Conservation (phyloP, 1,140 invertebrate genomes). For the Penaeus vannamei region DNA sequence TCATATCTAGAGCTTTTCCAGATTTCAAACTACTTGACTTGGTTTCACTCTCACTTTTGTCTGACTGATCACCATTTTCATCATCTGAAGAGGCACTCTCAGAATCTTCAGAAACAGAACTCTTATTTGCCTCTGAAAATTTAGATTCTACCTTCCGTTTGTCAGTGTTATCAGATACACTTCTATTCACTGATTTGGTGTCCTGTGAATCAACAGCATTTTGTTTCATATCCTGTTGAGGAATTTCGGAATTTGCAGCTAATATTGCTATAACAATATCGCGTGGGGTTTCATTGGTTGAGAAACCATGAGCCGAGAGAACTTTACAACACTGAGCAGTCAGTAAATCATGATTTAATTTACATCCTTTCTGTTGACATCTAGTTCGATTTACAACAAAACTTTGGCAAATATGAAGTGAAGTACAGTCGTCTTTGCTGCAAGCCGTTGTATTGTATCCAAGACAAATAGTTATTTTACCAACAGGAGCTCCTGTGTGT, state of each 20-base stretch:
- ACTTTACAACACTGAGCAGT: neutral
- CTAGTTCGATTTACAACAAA: neutral
- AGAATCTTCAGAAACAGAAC: neutral
- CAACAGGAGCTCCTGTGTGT: neutral
- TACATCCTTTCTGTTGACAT: neutral
- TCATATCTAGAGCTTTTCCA: neutral
- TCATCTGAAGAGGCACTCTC: neutral
- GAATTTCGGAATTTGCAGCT: neutral
- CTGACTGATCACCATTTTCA: constrained; percentile 14
- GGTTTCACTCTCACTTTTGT: neutral
- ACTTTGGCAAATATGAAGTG: neutral
- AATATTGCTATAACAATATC: constrained; percentile 7
- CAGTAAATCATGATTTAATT: neutral
- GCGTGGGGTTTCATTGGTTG: constrained; percentile 11
- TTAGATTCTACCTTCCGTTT: neutral
- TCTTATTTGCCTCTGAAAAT: neutral
- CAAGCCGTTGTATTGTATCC: neutral
- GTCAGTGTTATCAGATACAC: too few species aligned
- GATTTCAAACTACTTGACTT: neutral
- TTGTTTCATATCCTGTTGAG: neutral
- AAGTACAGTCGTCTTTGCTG: neutral
- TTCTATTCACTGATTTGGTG: too few species aligned
- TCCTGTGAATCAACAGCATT: neutral
- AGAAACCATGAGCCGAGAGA: neutral
- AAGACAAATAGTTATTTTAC: neutral